Evolutionary conservation across 2,113 vertebrate genomes (phyloP), one percentile per base, ranked within the genome.

Genomic region (Neodon shergylaensis): DNA sequence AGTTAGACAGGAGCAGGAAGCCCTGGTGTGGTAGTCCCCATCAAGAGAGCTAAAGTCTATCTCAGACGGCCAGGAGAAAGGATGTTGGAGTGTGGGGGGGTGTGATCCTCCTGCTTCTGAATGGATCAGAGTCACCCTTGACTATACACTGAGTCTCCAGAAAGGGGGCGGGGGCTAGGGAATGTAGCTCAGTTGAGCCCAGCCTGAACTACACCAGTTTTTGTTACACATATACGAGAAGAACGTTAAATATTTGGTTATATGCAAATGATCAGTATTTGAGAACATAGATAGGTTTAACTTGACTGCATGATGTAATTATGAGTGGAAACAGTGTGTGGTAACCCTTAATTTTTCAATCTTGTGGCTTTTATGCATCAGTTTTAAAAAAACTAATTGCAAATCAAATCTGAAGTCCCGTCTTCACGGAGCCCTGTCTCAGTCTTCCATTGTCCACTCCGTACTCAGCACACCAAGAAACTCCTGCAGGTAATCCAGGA

Each of bases 391-490:
- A 54, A 22, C 21, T 42, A 66, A 42, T 14, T 66, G 21, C n/a
- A 47, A 26, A 28, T 24, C n/a, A 47, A 26, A 28, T 5, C 21
- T 33, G 12, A 33, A 21, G 19, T 26, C 33, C 88, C 36, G 2
- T 6, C 44, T 78, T 16, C 21, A 65, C 5, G 3, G 73, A 77
- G 26, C 21, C 63, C 21, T 21, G 7, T 65, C 66, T 94, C 77
- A 95, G 61, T 63, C 85, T 72, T 97, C 95, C 3, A 42, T 82
- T 28, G 74, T 65, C 97, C 96, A 97, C 6, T 98, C 96, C 0
- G 97, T 97, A 28, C 97, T 96, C 58, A 98, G 81, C 52, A 93
- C 94, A 13, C 39, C 54, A 22, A 98, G 97, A 68, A 98, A 97
- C 39, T 88, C 91, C 44, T 95, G 82, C 83, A 98, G 87, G 83